Evolutionary conservation across 2,797 vertebrate species (phyloP).

Genomic region (Menidia menidia): DNA sequence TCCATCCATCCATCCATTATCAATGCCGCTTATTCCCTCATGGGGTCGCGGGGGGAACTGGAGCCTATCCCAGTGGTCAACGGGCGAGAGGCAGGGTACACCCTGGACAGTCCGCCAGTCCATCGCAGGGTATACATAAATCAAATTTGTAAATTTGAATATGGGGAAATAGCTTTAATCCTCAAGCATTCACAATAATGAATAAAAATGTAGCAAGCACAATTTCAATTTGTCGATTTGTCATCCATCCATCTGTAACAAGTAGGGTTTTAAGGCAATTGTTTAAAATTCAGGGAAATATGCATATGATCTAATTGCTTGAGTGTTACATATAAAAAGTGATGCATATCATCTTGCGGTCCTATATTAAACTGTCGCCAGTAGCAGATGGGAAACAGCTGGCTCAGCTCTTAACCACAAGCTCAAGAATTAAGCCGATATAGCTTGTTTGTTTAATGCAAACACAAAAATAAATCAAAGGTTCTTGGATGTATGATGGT

Average conservation of each 20-base stretch:
- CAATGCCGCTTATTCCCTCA: no score
- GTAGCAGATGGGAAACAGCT: conserved; percentile 12
- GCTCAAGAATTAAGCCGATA: neutral
- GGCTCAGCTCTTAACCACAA: neutral
- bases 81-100: no score
- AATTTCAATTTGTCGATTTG: neutral
- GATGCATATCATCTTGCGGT: neutral
- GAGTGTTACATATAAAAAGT: neutral
- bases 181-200: neutral
- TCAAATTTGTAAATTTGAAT: no score
- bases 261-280: neutral
- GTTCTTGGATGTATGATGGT: neutral
- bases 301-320: neutral
- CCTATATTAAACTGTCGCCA: neutral
- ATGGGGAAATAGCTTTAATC: neutral
- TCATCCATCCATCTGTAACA: neutral
- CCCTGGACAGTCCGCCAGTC: no score
- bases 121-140: no score
- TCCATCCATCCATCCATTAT: no score
- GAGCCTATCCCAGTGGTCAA: no score
- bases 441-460: conserved; percentile 2
- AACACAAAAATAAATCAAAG: neutral
- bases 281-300: conserved; percentile 1
- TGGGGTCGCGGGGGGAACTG: no score
- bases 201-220: neutral